These are phyloP conservation scores for Urechis unicinctus DNA, from an alignment of 2,888 invertebrate species.

Conservation along the genomic window DNA sequence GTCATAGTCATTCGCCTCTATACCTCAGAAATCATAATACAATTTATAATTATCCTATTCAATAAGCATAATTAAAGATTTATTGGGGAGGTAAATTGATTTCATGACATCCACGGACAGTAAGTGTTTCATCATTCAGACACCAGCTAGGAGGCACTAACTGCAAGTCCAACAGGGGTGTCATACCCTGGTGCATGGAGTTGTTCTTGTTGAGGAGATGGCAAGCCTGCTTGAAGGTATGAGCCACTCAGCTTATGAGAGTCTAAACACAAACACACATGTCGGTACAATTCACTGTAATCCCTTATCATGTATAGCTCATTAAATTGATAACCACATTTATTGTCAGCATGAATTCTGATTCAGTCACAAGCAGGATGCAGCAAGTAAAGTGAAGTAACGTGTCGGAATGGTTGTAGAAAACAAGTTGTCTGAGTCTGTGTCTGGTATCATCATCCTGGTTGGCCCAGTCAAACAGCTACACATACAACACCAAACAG, in stretches of 20 bases:
- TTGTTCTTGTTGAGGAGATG: constrained; percentile 65
- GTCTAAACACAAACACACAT: constrained; percentile 49
- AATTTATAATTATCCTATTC: no score
- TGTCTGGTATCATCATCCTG: constrained; percentile 55
- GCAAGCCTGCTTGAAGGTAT: constrained; percentile 75
- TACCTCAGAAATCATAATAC: no score
- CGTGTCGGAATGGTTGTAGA: constrained; percentile 59
- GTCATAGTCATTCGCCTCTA: neutral
- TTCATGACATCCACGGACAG: no score
- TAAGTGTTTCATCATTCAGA: neutral
- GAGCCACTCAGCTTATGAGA: constrained; percentile 82
- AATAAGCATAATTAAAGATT: no score
- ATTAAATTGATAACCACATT: no score
- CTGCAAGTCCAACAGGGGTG: no score
- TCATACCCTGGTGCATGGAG: constrained; percentile 23
- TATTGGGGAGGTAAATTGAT: no score
- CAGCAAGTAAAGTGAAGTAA: constrained; percentile 14
- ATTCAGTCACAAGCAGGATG: no score
- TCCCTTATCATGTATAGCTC: no score
- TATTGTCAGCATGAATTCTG: no score
- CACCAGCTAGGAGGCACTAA: neutral
- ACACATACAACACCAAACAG: no score
- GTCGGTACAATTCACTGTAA: no score
- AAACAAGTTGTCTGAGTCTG: constrained; percentile 68
- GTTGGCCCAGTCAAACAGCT: constrained; percentile 80